Conservation (phyloP, 2,888 invertebrate genomes). For the Pyrrhia umbra region DNA sequence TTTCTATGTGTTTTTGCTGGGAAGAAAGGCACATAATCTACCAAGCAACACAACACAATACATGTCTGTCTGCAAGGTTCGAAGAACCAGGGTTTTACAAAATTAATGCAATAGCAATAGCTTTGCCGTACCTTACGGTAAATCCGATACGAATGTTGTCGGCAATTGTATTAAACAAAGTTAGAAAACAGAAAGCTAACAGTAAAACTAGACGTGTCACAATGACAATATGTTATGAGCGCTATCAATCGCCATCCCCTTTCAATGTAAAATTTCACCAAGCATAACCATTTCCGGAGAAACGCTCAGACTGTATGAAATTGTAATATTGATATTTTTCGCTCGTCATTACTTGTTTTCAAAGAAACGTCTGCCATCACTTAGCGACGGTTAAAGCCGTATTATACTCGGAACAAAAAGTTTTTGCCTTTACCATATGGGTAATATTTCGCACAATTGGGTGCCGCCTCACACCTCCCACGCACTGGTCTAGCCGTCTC, state of each 20-base stretch:
- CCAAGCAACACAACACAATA: too few relatives aligned
- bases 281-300: conserved; percentile 32
- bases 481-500: conserved; percentile 43
- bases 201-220: not conserved
- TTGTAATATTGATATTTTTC: conserved; percentile 39
- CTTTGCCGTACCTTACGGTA: too few relatives aligned
- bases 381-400: conserved; percentile 44
- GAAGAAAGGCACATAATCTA: too few relatives aligned
- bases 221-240: not conserved
- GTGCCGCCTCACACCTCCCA: conserved; percentile 49
- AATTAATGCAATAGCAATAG: too few relatives aligned
- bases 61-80: too few relatives aligned
- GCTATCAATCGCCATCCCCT: conserved; percentile 21
- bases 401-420: conserved; percentile 50
- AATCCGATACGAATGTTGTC: not conserved
- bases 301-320: conserved; percentile 17
- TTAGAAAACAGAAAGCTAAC: not conserved
- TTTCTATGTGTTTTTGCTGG: too few relatives aligned
- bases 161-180: not conserved
- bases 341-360: conserved; percentile 40
- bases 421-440: conserved; percentile 35
- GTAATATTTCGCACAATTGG: conserved; percentile 66
- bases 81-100: too few relatives aligned
- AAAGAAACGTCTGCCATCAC: conserved; percentile 58
- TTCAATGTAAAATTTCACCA: conserved; percentile 15